Base-by-base conservation (phyloP, 2,797 vertebrate genomes). In the Mormyrus proboscirostris region DNA sequence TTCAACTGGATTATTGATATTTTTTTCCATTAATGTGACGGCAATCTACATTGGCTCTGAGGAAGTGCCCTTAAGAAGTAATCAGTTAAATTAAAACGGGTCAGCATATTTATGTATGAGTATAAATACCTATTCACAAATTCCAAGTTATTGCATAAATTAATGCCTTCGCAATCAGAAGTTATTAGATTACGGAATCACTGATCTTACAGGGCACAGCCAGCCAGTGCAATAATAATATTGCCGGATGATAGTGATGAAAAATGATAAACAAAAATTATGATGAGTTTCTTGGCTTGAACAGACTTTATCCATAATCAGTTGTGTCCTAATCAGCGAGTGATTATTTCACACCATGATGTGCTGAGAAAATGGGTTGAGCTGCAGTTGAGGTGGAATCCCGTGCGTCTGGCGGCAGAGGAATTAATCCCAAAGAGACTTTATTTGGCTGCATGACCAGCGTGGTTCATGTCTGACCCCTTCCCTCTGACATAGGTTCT, bases 111-210 rank as follows among this genome's bases (percentile, higher is more conserved):
- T 79, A 44, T 44, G 73, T 7, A 44, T n/a, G 41, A 44, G 73
- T 79, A 44, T 79, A 79, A 79, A 50, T 33, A 5, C 50, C 22
- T 86, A 51, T 86, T 86, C 47, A 86, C 50, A 55, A 86, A 86
- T 53, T 55, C 83, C 25, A 51, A 86, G 25, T 86, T 53, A 86
- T 86, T 86, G 83, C 83, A 33, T 51, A 86, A 86, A 51, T 53
- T 2, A 86, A 53, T 53, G 49, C 49, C 19, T 51, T 51, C 83
- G 0, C 55, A 51, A 86, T 86, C 50, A 51, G 83, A 22, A 86
- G 47, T 86, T 51, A 86, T 86, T 53, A 25, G 50, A 29, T 86
- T 47, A 44, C 6, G 2, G 7, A 79, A n/a, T 79, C 38, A n/a
- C 16, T 79, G 73, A 79, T 79, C 73, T 44, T 79, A 6, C 73